Percentiles rank a stretch among this genome's conserved stretches.
Conservation (phyloP, 1,140 invertebrate genomes). For the Drosophila kohkoa region DNA sequence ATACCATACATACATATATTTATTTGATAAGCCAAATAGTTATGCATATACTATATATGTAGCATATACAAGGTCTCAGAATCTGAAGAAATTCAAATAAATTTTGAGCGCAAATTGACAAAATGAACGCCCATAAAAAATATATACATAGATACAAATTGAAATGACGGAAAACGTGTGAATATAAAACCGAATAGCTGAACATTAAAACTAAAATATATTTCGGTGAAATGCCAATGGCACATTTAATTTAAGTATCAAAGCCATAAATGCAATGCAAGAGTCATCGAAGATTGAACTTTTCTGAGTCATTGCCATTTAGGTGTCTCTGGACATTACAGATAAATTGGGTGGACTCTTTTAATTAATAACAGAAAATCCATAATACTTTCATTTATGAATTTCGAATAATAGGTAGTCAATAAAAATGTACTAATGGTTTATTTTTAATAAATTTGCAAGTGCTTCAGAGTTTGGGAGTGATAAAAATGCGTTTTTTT, state of each 20-base stretch:
- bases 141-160: constrained; percentile 29
- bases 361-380: no score
- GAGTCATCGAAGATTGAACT: neutral
- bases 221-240: neutral
- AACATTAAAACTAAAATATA: constrained; percentile 13
- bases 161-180: constrained; percentile 19
- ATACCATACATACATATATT: constrained; percentile 5
- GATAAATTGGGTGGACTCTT: no score
- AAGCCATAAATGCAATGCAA: neutral
- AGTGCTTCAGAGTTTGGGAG: no score
- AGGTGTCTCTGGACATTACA: no score
- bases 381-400: no score
- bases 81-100: constrained; percentile 24
- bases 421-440: no score
- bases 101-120: constrained; percentile 26
- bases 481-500: no score
- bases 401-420: no score
- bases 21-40: constrained; percentile 9
- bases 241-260: neutral
- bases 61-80: neutral
- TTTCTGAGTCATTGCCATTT: neutral
- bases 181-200: constrained; percentile 26
- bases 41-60: neutral
- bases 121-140: constrained; percentile 18
- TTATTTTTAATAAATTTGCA: no score